Evolutionary conservation across 2,888 invertebrate species (phyloP), one percentile per base, ranked within the genome.

Genomic region (Anoplius nigerrimus): DNA sequence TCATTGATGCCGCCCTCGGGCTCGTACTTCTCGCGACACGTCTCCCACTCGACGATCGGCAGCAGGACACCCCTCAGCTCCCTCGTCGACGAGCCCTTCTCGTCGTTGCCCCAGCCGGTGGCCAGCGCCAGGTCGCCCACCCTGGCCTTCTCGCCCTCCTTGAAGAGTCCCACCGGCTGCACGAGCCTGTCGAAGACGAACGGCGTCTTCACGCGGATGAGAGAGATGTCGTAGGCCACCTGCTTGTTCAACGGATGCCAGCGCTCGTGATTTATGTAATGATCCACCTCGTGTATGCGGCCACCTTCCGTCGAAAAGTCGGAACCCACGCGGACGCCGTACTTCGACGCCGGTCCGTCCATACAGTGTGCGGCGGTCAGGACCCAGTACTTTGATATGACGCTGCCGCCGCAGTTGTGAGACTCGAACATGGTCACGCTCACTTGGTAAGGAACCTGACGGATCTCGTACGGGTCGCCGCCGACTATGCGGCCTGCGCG

Each of bases 341-440:
- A 75, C 4, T 0, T 11, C 0, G 18, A 15, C 22, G 89, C 88
- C 89, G 88, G 48, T 8, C 53, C 6, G 1, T 80, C 75, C 55
- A 90, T 82, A 72, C 92, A 92, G 76, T 92, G 92, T 0, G 91
- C 92, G 3, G 92, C 92, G 0, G 92, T 92, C 0, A 92, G 68
- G 4, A 92, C 84, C 1, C 89, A 89, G 45, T 89, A 84, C 1
- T 78, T 86, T 24, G 89, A 89, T 3, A 92, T 85, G n/a, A 91
- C 89, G 2, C 91, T 88, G 0, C 91, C 92, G 0, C 92, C 92
- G 74, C 92, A 92, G 0, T 85, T 81, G 77, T 91, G 92, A 0
- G 84, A 79, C 0, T 91, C 91, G 6, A 82, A 70, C 21, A 81
- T 80, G 8, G 87, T 60, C 0, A 91, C 65, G 0, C 90, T 90